These are phyloP conservation scores for Strix aluco DNA, from an alignment of 2,113 vertebrate genomes.

Conservation along the genomic window DNA sequence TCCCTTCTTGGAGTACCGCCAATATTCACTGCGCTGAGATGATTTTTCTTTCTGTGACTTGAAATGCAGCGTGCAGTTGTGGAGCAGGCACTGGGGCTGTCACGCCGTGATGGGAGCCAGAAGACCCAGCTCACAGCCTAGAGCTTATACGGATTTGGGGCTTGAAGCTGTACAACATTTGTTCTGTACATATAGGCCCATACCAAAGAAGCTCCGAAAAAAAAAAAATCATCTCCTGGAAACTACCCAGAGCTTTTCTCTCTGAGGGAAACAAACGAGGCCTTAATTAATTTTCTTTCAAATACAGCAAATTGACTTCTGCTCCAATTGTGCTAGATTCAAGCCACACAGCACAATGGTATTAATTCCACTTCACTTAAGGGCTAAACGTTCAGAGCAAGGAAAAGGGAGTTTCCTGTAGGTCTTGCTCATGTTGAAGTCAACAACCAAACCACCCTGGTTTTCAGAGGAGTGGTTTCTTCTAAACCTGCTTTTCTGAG, in stretches of 20 bases:
- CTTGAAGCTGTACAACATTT: neutral
- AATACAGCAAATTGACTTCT: conserved; percentile 69
- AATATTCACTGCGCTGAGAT: neutral
- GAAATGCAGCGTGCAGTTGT: neutral
- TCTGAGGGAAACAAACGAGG: conserved; percentile 46
- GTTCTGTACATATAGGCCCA: neutral
- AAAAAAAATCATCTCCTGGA: conserved; percentile 14
- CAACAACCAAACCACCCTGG: neutral
- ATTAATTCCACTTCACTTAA: conserved; percentile 55
- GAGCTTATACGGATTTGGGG: neutral
- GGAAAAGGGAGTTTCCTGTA: neutral
- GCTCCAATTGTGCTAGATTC: conserved; percentile 55
- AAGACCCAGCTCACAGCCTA: neutral
- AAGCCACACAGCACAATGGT: conserved; percentile 44
- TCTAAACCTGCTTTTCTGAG: neutral
- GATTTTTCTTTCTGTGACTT: neutral
- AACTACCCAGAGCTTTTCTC: conserved; percentile 46
- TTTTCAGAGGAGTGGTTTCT: neutral
- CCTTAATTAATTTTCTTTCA: conserved; percentile 68
- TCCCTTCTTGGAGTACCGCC: neutral
- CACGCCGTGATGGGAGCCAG: neutral
- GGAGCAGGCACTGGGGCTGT: neutral
- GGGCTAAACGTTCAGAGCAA: conserved; percentile 23
- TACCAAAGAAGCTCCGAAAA: neutral
- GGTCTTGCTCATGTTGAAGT: neutral